Evolutionary conservation across 2,888 invertebrate species (phyloP).

Genomic region (Stomorhina lunata): DNA sequence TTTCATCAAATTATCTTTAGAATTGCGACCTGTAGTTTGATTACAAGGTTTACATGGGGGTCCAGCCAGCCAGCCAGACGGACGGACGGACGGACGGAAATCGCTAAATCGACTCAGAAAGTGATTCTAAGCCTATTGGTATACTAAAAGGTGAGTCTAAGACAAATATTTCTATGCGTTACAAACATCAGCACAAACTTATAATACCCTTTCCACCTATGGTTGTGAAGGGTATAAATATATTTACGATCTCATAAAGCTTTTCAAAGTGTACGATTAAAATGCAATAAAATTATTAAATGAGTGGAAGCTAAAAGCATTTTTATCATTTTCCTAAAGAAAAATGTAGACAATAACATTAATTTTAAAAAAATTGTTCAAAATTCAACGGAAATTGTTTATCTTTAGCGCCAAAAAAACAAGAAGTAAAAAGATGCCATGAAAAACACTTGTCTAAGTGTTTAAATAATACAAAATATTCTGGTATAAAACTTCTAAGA

Average conservation of each 20-base stretch:
- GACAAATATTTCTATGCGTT: no score
- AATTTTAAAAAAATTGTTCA: background rate
- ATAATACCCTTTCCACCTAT: no score
- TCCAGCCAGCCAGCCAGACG: no score
- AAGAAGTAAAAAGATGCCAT: slow-evolving; percentile 5
- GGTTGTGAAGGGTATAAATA: no score
- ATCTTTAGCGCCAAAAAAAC: slow-evolving; percentile 49
- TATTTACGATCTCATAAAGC: slow-evolving; percentile 46
- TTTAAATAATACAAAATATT: slow-evolving; percentile 45
- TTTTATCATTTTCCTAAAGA: slow-evolving; percentile 55
- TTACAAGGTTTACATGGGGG: no score
- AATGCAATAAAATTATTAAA: slow-evolving; percentile 68
- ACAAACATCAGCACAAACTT: no score
- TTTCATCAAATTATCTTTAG: no score
- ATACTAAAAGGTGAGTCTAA: no score
- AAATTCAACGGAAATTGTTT: slow-evolving; percentile 52
- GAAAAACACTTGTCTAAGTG: slow-evolving; percentile 40
- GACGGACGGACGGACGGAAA: no score
- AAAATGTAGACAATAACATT: slow-evolving; percentile 14
- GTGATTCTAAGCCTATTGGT: no score
- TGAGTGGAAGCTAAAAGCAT: slow-evolving; percentile 65
- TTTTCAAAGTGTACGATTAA: slow-evolving; percentile 65
- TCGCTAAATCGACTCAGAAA: no score
- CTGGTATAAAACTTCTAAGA: slow-evolving; percentile 47
- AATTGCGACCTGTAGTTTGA: no score